These are phyloP conservation scores for Pelochelys cantorii DNA, from an alignment of 2,797 vertebrate species.

Conservation along the genomic window DNA sequence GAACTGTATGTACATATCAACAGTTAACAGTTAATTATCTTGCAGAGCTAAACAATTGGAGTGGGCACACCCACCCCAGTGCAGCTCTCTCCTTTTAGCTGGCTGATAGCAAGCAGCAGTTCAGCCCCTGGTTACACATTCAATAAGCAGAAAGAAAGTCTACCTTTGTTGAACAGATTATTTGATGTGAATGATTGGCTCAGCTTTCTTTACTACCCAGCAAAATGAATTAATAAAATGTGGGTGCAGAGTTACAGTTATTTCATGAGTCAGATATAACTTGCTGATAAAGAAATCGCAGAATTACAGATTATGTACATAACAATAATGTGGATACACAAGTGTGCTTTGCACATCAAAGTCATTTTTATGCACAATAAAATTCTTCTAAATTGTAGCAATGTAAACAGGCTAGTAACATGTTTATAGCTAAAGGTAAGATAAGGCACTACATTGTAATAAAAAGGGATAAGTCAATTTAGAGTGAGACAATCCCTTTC, in stretches of 20 bases:
- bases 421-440: constrained; percentile 15
- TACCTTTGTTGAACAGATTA: neutral
- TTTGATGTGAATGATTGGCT: neutral
- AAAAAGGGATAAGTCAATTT: constrained; percentile 4
- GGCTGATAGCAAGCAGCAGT: too few relatives aligned
- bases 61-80: too few relatives aligned
- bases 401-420: constrained; percentile 39
- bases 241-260: constrained; percentile 8
- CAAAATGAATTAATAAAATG: constrained; percentile 5
- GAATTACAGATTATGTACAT: neutral
- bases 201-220: neutral
- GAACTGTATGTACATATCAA: too few relatives aligned
- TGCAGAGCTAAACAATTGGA: too few relatives aligned
- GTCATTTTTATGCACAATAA: constrained; percentile 6
- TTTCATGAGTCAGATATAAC: constrained; percentile 10
- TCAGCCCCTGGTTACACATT: too few relatives aligned
- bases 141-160: neutral
- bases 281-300: neutral
- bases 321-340: neutral
- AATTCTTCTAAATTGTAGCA: neutral
- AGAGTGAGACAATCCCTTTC: neutral
- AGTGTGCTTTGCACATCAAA: neutral
- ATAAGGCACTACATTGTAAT: constrained; percentile 26
- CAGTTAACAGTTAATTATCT: too few relatives aligned
- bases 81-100: too few relatives aligned